Evolutionary conservation across 2,888 invertebrate species (phyloP).

Genomic region (Leptopilina myrica): DNA sequence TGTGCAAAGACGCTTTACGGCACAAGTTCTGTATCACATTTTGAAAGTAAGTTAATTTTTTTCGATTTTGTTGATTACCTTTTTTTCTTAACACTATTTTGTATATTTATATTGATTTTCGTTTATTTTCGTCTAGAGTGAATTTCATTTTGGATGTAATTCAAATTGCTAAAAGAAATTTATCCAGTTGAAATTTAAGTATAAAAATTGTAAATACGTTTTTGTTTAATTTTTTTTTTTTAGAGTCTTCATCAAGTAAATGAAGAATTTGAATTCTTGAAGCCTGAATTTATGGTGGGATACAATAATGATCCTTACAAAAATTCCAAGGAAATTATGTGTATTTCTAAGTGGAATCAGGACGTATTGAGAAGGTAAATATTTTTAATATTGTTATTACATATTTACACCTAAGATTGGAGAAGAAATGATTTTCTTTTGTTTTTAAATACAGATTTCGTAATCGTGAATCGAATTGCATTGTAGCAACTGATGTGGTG

Average conservation of each 20-base stretch:
- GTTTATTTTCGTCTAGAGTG: too few species aligned
- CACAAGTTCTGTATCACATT: conserved; percentile 85
- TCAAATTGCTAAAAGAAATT: too few species aligned
- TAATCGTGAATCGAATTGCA: conserved; percentile 80
- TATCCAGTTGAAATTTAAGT: too few species aligned
- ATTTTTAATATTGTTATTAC: too few species aligned
- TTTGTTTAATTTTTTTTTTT: conserved; percentile 38
- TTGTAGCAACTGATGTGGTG: conserved; percentile 88
- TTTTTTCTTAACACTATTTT: too few species aligned
- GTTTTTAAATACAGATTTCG: conserved; percentile 77
- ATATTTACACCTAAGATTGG: too few species aligned
- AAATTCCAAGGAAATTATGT: conserved; percentile 79
- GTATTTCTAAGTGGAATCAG: conserved; percentile 79
- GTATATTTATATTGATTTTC: too few species aligned
- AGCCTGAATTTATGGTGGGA: conserved; percentile 87
- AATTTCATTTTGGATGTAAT: too few species aligned
- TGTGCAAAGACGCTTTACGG: conserved; percentile 85
- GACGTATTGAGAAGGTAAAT: conserved; percentile 77
- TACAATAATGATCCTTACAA: conserved; percentile 80
- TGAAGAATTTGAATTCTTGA: conserved; percentile 79
- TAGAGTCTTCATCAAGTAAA: conserved; percentile 69
- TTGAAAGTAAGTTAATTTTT: conserved; percentile 76
- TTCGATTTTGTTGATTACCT: too few species aligned
- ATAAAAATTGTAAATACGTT: too few species aligned
- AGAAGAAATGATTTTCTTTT: conserved; percentile 41